Percentiles rank a stretch among this genome's conserved stretches.
Evolutionary conservation across 2,888 invertebrate species (phyloP).

Genomic region (Marasmarcha lunaedactyla): DNA sequence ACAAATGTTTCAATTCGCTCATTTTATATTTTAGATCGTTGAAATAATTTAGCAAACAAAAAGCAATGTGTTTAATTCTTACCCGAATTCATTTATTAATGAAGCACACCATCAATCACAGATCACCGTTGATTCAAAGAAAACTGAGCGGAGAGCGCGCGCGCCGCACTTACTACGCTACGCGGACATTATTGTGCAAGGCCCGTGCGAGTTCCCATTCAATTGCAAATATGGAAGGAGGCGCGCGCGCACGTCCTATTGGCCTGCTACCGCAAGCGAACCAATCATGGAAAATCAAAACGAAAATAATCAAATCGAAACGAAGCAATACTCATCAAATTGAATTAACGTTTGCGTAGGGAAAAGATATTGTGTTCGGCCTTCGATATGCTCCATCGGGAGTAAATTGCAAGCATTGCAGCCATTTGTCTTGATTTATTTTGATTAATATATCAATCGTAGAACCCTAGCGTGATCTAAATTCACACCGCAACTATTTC

Average conservation of each 20-base stretch:
- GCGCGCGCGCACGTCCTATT: constrained; percentile 45
- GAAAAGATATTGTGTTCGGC: too few species aligned
- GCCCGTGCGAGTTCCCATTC: constrained; percentile 56
- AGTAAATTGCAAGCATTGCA: background rate
- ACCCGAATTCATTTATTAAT: too few species aligned
- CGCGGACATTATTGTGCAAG: constrained; percentile 52
- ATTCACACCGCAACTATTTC: too few species aligned
- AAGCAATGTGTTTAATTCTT: too few species aligned
- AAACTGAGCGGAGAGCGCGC: background rate
- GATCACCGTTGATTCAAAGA: too few species aligned
- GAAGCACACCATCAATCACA: too few species aligned
- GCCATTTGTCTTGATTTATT: background rate
- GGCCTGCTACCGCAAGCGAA: constrained; percentile 40
- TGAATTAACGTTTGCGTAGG: too few species aligned
- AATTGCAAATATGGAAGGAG: constrained; percentile 62
- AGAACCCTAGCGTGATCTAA: background rate
- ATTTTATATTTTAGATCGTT: too few species aligned
- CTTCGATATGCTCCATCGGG: constrained; percentile 10
- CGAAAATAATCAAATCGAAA: background rate
- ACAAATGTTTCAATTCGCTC: too few species aligned
- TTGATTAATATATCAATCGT: background rate
- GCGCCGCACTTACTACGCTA: background rate
- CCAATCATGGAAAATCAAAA: constrained; percentile 22
- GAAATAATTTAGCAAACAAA: too few species aligned
- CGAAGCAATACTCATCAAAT: too few species aligned